A percentile compares a stretch with the other conserved stretches of the same genome.
Evolutionary conservation across 2,113 vertebrate genomes (phyloP).

Genomic region (Bubo blakistoni): DNA sequence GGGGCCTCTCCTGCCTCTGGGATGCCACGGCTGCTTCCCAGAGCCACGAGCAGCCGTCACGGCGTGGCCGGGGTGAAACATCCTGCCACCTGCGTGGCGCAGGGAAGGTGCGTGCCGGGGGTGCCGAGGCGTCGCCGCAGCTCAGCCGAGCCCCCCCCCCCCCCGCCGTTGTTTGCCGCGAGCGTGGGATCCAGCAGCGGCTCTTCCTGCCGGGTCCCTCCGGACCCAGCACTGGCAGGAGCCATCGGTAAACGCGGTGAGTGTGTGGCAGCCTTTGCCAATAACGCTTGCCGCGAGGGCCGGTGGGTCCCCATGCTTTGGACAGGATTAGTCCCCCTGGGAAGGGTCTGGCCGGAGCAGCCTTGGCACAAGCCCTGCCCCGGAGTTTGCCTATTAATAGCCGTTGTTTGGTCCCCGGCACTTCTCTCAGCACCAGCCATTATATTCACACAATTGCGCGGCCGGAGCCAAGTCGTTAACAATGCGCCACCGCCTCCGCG

Average conservation of each 20-base stretch:
- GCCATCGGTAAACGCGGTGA: not conserved
- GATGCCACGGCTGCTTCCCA: not conserved
- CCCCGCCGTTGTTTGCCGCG: accelerated
- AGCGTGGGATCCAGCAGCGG: not conserved
- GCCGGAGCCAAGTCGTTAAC: slow-evolving; percentile 52
- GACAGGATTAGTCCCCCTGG: not conserved
- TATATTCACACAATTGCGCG: slow-evolving; percentile 49
- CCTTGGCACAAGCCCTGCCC: not conserved
- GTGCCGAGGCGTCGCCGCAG: not conserved
- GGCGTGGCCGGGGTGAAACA: not conserved
- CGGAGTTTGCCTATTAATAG: not conserved
- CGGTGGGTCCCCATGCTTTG: accelerated
- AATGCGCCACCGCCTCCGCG: not conserved
- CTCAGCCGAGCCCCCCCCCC: accelerated
- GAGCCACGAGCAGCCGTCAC: not conserved
- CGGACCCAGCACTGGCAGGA: not conserved
- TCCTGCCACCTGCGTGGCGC: not conserved
- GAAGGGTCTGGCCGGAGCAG: not conserved
- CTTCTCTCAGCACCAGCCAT: slow-evolving; percentile 35
- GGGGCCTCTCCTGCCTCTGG: not conserved
- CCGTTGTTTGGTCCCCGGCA: not conserved
- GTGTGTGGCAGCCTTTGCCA: not conserved
- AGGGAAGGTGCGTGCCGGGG: not conserved
- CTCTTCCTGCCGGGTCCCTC: not conserved
- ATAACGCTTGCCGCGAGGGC: not conserved